Evolutionary conservation across 2,113 vertebrate genomes (phyloP), one percentile per base, ranked within the genome.

Genomic region (Butastur rufipennis): DNA sequence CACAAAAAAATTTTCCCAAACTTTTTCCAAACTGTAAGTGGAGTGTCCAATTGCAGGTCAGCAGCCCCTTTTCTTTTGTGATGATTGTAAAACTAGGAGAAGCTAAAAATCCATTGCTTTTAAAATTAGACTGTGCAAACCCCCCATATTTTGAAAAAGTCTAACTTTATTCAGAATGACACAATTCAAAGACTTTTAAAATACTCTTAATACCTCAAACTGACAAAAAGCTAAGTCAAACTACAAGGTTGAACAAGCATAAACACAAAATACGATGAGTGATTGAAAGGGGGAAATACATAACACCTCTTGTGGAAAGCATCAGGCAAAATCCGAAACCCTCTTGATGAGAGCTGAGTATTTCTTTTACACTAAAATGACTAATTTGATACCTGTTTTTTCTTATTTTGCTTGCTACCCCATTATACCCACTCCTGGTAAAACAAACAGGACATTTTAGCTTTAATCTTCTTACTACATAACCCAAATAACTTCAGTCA

Each of bases 401-500:
- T 95, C 97, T 98, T 95, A 94, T 95, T 96, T 97, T 98, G 86
- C 97, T 97, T 97, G 94, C 96, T 96, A 97, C 86, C 90, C 97
- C 97, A 98, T 98, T 98, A 98, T 98, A 97, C 95, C 98, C 98
- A 98, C 97, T 97, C 98, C 97, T 98, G 97, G 97, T 98, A 99
- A 99, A 99, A 99, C 99, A 99, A 99, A 99, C 99, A 99, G 98
- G 98, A 98, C 98, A 99, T 99, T 99, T 99, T 99, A 99, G 98
- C 98, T 99, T 98, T 98, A 99, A 99, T 99, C 99, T 99, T 99
- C 99, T 99, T 99, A 99, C 99, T 99, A 99, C 99, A 99, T 99
- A 99, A 99, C 99, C 99, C 99, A 99, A 99, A 99, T 99, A 99
- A 99, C 99, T 99, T 99, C 99, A 99, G 99, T 99, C 99, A 99